A percentile compares a stretch with the other conserved stretches of the same genome.
phyloP scores from a whole-genome alignment of 2,888 invertebrate genomes.

The Eulithis testata region DNA sequence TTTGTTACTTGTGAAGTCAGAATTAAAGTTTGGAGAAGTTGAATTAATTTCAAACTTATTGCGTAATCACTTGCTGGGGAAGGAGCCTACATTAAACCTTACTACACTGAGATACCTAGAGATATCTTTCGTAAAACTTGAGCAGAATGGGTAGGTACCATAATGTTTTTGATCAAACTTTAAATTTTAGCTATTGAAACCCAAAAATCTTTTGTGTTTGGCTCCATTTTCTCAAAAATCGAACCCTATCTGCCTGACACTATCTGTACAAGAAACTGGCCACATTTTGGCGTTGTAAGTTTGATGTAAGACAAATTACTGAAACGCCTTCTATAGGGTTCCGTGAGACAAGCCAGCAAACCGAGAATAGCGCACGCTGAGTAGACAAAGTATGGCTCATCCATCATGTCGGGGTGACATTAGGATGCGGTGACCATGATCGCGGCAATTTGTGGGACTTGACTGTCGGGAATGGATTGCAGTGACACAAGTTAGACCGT shows the following conservation, averaged over 20 bases:
- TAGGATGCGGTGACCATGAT: slow-evolving; percentile 42
- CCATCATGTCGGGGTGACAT: slow-evolving; percentile 59
- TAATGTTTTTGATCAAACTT: too few species aligned
- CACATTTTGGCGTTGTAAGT: neutral
- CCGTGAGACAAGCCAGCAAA: slow-evolving; percentile 30
- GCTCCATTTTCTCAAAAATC: too few species aligned
- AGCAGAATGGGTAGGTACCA: too few species aligned
- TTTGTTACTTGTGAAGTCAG: slow-evolving; percentile 23
- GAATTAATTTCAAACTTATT: slow-evolving; percentile 18
- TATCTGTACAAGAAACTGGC: neutral
- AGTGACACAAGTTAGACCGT: slow-evolving; percentile 33
- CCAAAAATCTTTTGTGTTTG: too few species aligned
- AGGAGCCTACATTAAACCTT: neutral
- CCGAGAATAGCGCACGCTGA: slow-evolving; percentile 30
- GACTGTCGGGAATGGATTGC: slow-evolving; percentile 23
- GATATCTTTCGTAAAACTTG: too few species aligned
- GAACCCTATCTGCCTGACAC: too few species aligned
- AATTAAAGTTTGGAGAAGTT: slow-evolving; percentile 21
- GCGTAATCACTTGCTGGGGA: slow-evolving; percentile 10
- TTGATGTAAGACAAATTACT: slow-evolving; percentile 6
- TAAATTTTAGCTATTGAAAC: too few species aligned
- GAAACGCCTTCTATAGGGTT: slow-evolving; percentile 26
- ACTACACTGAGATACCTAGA: too few species aligned
- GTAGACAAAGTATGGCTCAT: slow-evolving; percentile 48
- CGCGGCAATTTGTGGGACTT: slow-evolving; percentile 21